Percentiles rank a stretch among this genome's conserved stretches.
phyloP scores from a whole-genome alignment of 2,888 invertebrate genomes.

The Petrolisthes manimaculis region DNA sequence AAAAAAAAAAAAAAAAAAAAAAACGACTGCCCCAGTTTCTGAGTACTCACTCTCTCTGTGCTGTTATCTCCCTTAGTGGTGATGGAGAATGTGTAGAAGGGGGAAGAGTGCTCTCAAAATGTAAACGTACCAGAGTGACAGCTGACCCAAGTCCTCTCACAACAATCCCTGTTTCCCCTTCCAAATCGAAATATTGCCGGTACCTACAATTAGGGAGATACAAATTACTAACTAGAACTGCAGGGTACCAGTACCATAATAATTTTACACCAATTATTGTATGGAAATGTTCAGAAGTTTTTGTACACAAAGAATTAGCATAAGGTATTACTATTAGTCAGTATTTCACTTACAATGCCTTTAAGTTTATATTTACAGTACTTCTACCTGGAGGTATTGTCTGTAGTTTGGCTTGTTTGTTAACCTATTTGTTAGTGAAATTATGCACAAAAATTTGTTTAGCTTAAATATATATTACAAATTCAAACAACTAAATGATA shows the following conservation, averaged over 20 bases:
- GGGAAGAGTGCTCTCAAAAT: constrained; percentile 27
- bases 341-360: no score
- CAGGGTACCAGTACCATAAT: background rate
- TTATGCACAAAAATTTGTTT: no score
- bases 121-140: constrained; percentile 76
- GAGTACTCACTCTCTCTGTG: constrained; percentile 56
- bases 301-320: no score
- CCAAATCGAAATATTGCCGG: constrained; percentile 93
- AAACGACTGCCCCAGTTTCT: background rate
- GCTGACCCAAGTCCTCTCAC: constrained; percentile 94
- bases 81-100: constrained; percentile 58
- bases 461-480: no score
- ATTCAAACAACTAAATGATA: no score
- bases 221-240: background rate
- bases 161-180: constrained; percentile 96
- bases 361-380: no score
- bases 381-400: no score
- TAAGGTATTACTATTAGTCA: no score
- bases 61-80: constrained; percentile 51
- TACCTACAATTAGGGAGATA: constrained; percentile 74
- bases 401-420: no score
- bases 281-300: no score
- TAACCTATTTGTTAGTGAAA: no score
- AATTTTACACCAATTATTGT: background rate
- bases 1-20: no score